Base-by-base conservation (phyloP, 2,113 vertebrate genomes). In the Proterorhinus semilunaris region DNA sequence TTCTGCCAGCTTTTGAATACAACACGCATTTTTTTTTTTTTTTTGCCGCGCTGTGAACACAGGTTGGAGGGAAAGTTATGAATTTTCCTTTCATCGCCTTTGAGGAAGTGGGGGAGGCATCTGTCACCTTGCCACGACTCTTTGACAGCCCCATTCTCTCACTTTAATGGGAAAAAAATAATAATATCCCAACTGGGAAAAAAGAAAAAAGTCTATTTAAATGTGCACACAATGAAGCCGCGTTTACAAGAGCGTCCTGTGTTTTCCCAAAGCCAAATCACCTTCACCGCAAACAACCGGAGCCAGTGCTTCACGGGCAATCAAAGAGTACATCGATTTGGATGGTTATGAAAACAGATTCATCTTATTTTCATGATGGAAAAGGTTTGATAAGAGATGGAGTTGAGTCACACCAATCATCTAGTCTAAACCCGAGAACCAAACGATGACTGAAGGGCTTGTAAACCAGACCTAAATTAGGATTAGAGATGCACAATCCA, bases 151-250 rank as follows among this genome's bases (percentile, higher is more conserved):
- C 62, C 51, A 81, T 87, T 88, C 79, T 85, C 69, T 80, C 73
- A 81, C 77, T 85, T 79, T 87, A 87, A 91, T 90, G 78, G 21
- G 21, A 21, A 21, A 90, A 90, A 36, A 90, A 90, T n/a, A n/a
- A n/a, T n/a, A n/a, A n/a, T n/a, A 90, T 87, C 78, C 66, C 49
- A 75, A 67, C 57, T 77, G 75, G 64, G 72, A 83, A 83, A 84
- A 76, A 68, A 82, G 44, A 36, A 36, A 36, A 36, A 1, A 1
- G 3, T 53, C 77, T 62, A 83, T 89, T 89, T 79, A 58, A 78
- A 81, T 78, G 69, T 79, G 75, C 70, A 72, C 45, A 82, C 81
- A 81, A 89, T 85, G 82, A 86, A 83, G 21, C 21, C 2, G 21
- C 21, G 21, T 74, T 80, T 71, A 67, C 65, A 58, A 58, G 48